phyloP scores from a whole-genome alignment of 2,888 invertebrate genomes.

The Drosophila maculinotata region DNA sequence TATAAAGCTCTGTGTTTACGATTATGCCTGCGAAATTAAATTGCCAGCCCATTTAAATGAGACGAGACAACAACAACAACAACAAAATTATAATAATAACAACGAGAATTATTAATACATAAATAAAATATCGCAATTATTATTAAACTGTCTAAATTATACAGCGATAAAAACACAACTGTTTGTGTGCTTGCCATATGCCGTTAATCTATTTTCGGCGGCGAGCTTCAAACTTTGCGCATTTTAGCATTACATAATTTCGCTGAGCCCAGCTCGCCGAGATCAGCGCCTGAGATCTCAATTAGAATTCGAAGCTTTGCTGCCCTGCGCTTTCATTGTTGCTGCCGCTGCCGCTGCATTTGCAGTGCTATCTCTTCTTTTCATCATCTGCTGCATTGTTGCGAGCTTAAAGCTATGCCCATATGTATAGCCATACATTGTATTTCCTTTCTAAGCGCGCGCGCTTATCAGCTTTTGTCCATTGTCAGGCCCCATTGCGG shows the following conservation, averaged over 20 bases:
- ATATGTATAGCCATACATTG: background rate
- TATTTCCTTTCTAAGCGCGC: constrained; percentile 42
- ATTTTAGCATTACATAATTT: constrained; percentile 27
- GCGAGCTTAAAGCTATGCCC: constrained; percentile 20
- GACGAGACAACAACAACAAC: background rate
- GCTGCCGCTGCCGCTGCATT: constrained; percentile 13
- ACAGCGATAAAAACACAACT: background rate
- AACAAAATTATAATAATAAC: background rate
- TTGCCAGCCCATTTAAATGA: constrained; percentile 50
- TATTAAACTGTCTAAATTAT: constrained; percentile 20
- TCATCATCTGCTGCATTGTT: constrained; percentile 11
- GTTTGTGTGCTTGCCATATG: constrained; percentile 11
- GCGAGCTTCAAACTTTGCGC: constrained; percentile 6
- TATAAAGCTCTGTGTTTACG: constrained; percentile 40
- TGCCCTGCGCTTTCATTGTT: constrained; percentile 11
- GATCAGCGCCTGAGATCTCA: constrained; percentile 15
- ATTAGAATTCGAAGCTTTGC: constrained; percentile 28
- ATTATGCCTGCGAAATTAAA: constrained; percentile 43
- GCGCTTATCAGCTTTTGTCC: constrained; percentile 46
- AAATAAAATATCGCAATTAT: constrained; percentile 46
- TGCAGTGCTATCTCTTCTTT: constrained; percentile 8
- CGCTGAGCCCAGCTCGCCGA: background rate
- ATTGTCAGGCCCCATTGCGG: constrained; percentile 26
- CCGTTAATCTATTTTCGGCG: constrained; percentile 32
- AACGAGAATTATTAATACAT: constrained; percentile 23